Evolutionary conservation across 2,113 vertebrate genomes (phyloP).

Genomic region (Benthochromis sp.): DNA sequence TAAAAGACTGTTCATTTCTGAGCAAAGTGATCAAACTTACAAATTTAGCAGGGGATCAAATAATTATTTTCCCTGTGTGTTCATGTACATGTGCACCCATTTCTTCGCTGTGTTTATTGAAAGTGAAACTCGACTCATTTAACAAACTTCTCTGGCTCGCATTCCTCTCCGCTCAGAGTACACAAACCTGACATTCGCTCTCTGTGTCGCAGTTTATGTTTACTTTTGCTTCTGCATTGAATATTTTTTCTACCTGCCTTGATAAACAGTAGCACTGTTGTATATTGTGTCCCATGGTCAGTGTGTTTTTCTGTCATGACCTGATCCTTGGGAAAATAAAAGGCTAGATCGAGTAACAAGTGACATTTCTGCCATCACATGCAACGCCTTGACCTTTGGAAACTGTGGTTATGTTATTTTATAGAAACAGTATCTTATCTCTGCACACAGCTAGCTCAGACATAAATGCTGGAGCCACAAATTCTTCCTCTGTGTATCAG

Average conservation of each 20-base stretch:
- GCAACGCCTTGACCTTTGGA: background rate
- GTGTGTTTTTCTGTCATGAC: conserved; percentile 25
- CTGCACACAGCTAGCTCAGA: background rate
- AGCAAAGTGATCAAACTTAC: background rate
- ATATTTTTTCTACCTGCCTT: conserved; percentile 27
- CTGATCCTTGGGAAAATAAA: conserved; percentile 18
- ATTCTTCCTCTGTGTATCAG: background rate
- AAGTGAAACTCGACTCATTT: conserved; percentile 22
- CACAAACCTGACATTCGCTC: conserved; percentile 13
- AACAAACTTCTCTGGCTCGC: background rate
- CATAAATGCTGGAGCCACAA: background rate
- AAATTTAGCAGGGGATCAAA: background rate
- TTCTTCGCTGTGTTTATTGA: conserved; percentile 27
- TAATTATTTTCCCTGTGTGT: background rate
- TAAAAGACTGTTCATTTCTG: background rate
- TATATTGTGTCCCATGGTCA: conserved; percentile 28
- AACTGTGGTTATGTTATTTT: background rate
- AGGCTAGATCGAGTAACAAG: background rate
- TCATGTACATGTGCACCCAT: background rate
- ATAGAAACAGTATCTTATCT: background rate
- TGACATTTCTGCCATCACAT: background rate
- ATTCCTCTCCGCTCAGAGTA: background rate
- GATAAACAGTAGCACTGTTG: conserved; percentile 32
- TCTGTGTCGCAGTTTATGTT: conserved; percentile 1
- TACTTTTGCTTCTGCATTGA: conserved; percentile 18